Percentiles rank a stretch among this genome's conserved stretches.
Conservation (phyloP, 2,888 invertebrate genomes). For the Chrysolina oricalcia region DNA sequence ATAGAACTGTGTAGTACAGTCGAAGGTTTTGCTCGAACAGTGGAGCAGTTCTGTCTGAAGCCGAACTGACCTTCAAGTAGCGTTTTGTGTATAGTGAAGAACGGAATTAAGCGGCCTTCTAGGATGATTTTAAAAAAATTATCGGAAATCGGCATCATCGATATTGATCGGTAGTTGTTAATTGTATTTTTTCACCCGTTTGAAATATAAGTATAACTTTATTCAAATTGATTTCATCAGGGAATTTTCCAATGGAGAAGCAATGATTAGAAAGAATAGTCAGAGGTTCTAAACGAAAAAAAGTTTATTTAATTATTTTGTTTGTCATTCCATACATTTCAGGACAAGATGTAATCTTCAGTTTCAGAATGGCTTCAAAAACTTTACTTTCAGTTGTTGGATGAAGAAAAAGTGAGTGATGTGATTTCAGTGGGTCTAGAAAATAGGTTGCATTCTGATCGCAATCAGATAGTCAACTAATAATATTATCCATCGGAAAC, state of each 20-base stretch:
- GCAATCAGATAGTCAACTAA: slow-evolving; percentile 12
- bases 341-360: slow-evolving; percentile 14
- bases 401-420: slow-evolving; percentile 16
- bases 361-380: too few species aligned
- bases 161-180: slow-evolving; percentile 12
- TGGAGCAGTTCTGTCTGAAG: too few species aligned
- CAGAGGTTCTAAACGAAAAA: too few species aligned
- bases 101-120: too few species aligned
- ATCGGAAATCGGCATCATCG: not conserved
- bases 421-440: slow-evolving; percentile 13
- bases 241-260: too few species aligned
- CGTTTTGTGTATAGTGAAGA: too few species aligned
- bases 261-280: too few species aligned
- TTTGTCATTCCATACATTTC: slow-evolving; percentile 8
- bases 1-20: too few species aligned
- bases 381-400: not conserved
- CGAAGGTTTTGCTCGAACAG: too few species aligned
- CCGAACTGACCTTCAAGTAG: too few species aligned
- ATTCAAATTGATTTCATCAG: too few species aligned
- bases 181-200: slow-evolving; percentile 16
- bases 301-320: not conserved
- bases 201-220: slow-evolving; percentile 12
- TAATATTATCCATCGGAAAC: too few species aligned
- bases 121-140: slow-evolving; percentile 5
- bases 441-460: slow-evolving; percentile 10